phyloP scores from a whole-genome alignment of 2,797 vertebrate genomes.

The Nyctibius grandis region DNA sequence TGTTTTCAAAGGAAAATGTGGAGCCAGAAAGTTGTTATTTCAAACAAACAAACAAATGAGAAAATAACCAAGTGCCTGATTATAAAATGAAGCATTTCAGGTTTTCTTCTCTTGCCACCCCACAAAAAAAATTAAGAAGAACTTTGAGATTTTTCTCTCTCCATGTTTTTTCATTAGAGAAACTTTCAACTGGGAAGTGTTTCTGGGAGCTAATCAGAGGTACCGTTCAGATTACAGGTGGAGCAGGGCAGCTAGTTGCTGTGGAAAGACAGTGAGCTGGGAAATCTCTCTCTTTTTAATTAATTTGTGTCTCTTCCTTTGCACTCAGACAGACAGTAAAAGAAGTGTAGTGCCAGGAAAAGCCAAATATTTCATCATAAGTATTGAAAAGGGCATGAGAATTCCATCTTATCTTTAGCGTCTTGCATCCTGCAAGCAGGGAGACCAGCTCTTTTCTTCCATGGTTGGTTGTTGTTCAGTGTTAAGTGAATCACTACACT shows the following conservation, averaged over 20 bases:
- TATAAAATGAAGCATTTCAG: neutral
- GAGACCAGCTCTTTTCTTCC: neutral
- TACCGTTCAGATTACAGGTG: neutral
- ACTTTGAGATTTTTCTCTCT: neutral
- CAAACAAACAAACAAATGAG: constrained; percentile 25
- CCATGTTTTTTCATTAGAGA: neutral
- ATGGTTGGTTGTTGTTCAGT: neutral
- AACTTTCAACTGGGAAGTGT: neutral
- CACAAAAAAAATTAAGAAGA: neutral
- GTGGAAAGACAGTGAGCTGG: neutral
- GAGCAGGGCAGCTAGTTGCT: neutral
- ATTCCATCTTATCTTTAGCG: neutral
- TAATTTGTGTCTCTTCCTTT: neutral
- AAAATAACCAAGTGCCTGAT: constrained; percentile 8
- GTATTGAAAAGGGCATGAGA: neutral
- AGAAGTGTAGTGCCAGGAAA: neutral
- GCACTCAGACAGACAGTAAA: neutral
- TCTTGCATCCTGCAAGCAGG: neutral
- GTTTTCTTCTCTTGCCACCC: neutral
- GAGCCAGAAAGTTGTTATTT: constrained; percentile 26
- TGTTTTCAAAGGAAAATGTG: constrained; percentile 12
- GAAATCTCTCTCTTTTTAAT: neutral
- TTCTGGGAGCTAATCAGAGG: neutral
- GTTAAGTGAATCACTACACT: neutral
- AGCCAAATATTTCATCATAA: neutral